Evolutionary conservation across 2,113 vertebrate species (phyloP).

Genomic region (Mixornis gularis): DNA sequence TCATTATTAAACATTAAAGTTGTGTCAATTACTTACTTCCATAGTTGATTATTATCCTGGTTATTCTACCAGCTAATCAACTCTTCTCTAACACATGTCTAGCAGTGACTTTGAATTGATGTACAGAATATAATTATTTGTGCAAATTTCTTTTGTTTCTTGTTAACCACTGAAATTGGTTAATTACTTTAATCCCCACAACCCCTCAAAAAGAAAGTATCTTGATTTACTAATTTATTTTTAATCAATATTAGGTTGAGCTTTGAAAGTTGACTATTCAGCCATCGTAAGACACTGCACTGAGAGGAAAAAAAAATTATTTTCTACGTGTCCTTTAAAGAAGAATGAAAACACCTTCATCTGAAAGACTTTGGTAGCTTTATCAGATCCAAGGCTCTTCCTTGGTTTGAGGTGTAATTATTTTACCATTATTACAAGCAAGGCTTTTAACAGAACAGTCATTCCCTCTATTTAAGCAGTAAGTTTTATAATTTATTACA

Average conservation of each 20-base stretch:
- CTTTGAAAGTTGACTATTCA: slow-evolving; percentile 49
- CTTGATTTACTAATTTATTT: slow-evolving; percentile 57
- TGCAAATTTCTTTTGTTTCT: slow-evolving; percentile 62
- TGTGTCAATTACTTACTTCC: slow-evolving; percentile 67
- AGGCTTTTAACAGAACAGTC: slow-evolving; percentile 72
- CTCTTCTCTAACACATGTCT: slow-evolving; percentile 14
- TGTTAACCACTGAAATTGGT: slow-evolving; percentile 32
- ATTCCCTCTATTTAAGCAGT: slow-evolving; percentile 66
- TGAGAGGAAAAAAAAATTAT: neutral
- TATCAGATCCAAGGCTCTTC: slow-evolving; percentile 68
- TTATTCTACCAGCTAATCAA: slow-evolving; percentile 63
- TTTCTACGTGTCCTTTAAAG: slow-evolving; percentile 36
- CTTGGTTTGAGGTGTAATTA: slow-evolving; percentile 68
- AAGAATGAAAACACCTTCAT: slow-evolving; percentile 20
- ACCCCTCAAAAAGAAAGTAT: slow-evolving; percentile 39
- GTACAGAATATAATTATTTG: slow-evolving; percentile 51
- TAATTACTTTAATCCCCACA: slow-evolving; percentile 54
- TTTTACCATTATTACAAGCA: slow-evolving; percentile 74
- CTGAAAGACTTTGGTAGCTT: slow-evolving; percentile 61
- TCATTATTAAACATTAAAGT: slow-evolving; percentile 73
- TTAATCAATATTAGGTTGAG: slow-evolving; percentile 56
- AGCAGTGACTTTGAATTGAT: slow-evolving; percentile 34
- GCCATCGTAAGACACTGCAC: neutral
- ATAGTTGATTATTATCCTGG: slow-evolving; percentile 63
- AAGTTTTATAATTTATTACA: slow-evolving; percentile 73